These are phyloP conservation scores for Trachythela sp. DNA, from an alignment of 64 coral and sea anemone species.

Conservation along the genomic window DNA sequence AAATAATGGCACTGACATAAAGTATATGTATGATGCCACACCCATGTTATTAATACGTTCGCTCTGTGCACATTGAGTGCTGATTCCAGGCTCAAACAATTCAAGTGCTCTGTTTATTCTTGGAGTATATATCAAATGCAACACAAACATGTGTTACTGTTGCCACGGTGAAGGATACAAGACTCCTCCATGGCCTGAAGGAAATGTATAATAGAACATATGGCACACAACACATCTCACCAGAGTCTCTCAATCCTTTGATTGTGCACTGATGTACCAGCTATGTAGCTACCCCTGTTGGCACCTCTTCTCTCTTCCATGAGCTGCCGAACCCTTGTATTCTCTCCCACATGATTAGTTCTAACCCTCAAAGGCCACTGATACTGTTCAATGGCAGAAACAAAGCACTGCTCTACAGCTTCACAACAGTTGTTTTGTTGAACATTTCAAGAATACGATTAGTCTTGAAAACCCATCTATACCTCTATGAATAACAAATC, in stretches of 20 bases:
- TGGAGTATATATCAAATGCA: conserved; percentile 30
- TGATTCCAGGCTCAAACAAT: conserved; percentile 40
- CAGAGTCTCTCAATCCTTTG: conserved; percentile 51
- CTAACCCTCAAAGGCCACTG: conserved; percentile 44
- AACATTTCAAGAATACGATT: conserved; percentile 54
- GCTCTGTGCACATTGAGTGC: conserved; percentile 51
- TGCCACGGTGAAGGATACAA: conserved; percentile 24
- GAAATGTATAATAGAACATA: conserved; percentile 60
- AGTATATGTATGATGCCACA: too few relatives aligned
- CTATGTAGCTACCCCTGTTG: conserved; percentile 48
- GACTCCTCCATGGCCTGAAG: conserved; percentile 58
- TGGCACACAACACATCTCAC: conserved; percentile 53
- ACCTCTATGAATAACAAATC: conserved; percentile 48
- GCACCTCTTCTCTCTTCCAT: conserved; percentile 45
- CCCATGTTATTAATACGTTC: too few relatives aligned
- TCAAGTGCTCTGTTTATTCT: conserved; percentile 43
- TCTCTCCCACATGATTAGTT: conserved; percentile 40
- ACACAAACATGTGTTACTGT: conserved; percentile 38
- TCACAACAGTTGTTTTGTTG: conserved; percentile 54
- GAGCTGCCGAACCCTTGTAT: conserved; percentile 25
- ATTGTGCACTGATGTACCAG: conserved; percentile 43
- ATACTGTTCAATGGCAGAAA: conserved; percentile 29
- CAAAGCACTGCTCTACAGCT: conserved; percentile 43
- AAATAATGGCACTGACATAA: too few relatives aligned
- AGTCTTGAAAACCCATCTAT: conserved; percentile 57